Percentiles rank a stretch among this genome's conserved stretches.
Conservation (phyloP, 2,797 vertebrate species). For the Craterocephalus amniculus region DNA sequence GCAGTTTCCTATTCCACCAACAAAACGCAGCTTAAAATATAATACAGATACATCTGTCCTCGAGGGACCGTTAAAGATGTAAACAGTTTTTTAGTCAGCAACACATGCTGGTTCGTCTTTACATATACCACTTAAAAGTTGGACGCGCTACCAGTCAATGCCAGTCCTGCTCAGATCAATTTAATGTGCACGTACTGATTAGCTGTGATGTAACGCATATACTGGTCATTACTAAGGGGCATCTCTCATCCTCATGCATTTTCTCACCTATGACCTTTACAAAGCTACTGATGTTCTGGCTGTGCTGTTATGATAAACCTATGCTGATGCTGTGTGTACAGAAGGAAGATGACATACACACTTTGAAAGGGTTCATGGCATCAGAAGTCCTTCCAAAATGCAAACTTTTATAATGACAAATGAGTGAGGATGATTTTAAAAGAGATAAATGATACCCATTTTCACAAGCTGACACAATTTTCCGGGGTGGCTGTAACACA, state of each 20-base stretch:
- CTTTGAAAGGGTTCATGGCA: not conserved
- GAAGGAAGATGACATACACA: not conserved
- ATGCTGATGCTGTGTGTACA: constrained; percentile 22
- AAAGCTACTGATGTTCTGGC: constrained; percentile 40
- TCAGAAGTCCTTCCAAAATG: not conserved
- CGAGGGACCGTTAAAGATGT: constrained; percentile 27
- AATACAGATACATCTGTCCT: not conserved
- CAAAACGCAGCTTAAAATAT: not conserved
- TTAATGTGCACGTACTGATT: constrained; percentile 53
- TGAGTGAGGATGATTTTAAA: not conserved
- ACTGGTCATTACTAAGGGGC: constrained; percentile 34
- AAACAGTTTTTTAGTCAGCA: constrained; percentile 43
- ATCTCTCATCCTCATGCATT: constrained; percentile 51
- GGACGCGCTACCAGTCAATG: constrained; percentile 27
- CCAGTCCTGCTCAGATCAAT: constrained; percentile 27
- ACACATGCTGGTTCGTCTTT: constrained; percentile 30
- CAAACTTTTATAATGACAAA: not conserved
- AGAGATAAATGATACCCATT: not conserved
- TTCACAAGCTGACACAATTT: not conserved
- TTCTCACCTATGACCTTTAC: constrained; percentile 63
- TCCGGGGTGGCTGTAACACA: not conserved
- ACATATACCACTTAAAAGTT: constrained; percentile 32
- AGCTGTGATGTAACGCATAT: constrained; percentile 34
- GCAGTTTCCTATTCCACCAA: not conserved
- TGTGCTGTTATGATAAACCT: constrained; percentile 42